Conservation (phyloP, 1,140 invertebrate species). For the Brachionus koreanus region DNA sequence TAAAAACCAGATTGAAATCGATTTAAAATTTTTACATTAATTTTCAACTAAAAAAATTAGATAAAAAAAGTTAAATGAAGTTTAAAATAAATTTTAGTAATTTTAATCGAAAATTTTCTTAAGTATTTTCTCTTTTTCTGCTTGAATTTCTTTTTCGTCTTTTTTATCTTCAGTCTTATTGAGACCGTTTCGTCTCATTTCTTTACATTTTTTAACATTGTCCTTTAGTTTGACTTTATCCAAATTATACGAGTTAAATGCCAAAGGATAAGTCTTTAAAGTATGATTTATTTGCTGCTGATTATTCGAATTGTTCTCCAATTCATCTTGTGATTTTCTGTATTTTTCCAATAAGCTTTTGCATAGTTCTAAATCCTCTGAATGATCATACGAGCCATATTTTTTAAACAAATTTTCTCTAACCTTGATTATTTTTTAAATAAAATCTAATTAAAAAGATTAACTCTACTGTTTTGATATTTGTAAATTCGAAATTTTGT, state of each 20-base stretch:
- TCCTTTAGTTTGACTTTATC: background rate
- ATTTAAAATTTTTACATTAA: background rate
- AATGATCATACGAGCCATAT: conserved; percentile 14
- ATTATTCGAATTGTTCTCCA: background rate
- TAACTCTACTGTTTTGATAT: background rate
- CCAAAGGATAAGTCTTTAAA: conserved; percentile 31
- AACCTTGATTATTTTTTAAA: background rate
- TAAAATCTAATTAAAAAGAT: background rate
- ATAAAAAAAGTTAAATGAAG: background rate
- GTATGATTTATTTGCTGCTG: background rate
- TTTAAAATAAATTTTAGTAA: background rate
- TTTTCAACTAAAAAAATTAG: background rate
- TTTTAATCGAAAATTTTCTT: background rate
- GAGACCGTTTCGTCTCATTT: background rate
- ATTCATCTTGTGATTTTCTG: background rate
- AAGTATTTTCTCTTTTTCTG: background rate
- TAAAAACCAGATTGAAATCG: background rate
- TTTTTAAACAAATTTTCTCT: conserved; percentile 26
- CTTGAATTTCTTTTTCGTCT: background rate
- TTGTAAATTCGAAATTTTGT: conserved; percentile 73
- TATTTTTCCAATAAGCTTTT: conserved; percentile 16
- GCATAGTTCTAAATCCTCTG: background rate
- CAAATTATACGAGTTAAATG: conserved; percentile 38
- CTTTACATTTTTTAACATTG: background rate
- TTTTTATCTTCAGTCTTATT: background rate